A percentile compares a stretch with the other conserved stretches of the same genome.
Conservation (phyloP, 2,888 invertebrate species). For the Dorcus parallelipipedus region DNA sequence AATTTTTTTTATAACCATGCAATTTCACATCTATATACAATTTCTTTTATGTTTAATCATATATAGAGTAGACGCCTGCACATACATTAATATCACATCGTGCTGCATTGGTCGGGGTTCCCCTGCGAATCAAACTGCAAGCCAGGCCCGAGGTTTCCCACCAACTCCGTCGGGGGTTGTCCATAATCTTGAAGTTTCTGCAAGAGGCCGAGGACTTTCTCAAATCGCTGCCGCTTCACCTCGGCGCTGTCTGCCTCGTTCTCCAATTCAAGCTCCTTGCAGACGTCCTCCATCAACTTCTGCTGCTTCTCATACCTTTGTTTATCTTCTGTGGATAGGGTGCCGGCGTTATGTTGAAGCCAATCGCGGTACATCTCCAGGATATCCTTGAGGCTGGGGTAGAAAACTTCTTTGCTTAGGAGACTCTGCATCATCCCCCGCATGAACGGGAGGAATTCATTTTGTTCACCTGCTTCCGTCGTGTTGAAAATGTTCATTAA, state of each 20-base stretch:
- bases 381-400: slow-evolving; percentile 84
- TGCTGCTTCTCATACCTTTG: slow-evolving; percentile 76
- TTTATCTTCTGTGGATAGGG: slow-evolving; percentile 64
- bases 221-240: slow-evolving; percentile 62
- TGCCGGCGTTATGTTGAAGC: slow-evolving; percentile 72
- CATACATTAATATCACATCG: slow-evolving; percentile 45
- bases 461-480: slow-evolving; percentile 47
- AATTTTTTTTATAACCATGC: too few species aligned
- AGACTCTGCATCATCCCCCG: slow-evolving; percentile 87
- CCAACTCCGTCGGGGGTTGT: slow-evolving; percentile 82
- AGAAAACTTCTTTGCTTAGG: slow-evolving; percentile 83
- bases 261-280: slow-evolving; percentile 76
- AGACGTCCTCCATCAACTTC: slow-evolving; percentile 74
- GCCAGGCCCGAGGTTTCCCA: slow-evolving; percentile 61
- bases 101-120: slow-evolving; percentile 52
- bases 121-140: slow-evolving; percentile 49
- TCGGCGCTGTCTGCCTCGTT: slow-evolving; percentile 68
- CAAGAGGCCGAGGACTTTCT: slow-evolving; percentile 77
- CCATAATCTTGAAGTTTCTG: slow-evolving; percentile 88
- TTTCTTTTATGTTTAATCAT: too few species aligned
- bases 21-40: too few species aligned
- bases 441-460: slow-evolving; percentile 78
- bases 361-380: slow-evolving; percentile 82
- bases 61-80: too few species aligned
- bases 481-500: slow-evolving; percentile 67